Evolutionary conservation across 2,113 vertebrate genomes (phyloP), one percentile per base, ranked within the genome.

Genomic region (Oostethus manadensis): DNA sequence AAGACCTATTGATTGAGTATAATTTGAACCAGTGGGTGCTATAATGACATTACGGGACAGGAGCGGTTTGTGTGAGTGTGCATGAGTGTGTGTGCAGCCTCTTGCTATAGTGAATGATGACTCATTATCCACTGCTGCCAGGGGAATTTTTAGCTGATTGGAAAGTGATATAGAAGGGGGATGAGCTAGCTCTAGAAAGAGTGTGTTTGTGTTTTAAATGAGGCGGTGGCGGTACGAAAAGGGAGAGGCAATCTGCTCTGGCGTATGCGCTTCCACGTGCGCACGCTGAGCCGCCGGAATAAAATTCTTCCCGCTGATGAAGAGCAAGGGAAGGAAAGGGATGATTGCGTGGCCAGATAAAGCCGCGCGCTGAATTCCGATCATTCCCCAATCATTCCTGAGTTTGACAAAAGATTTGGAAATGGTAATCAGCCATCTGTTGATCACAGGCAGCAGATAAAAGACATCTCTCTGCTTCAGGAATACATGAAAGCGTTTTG

Each of bases 1-100:
- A 82, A 74, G 77, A 77, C 75, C 78, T 80, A 87, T 84, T 84
- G 86, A 88, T 85, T 81, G 73, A 58, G 65, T 73, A 74, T 84
- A 80, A 88, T 82, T 83, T 81, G 74, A 82, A 80, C 74, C 80
- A 63, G 61, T 71, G 35, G 67, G 62, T 64, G 66, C 72, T 54
- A 70, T 83, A 79, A 86, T 79, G 74, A 69, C 76, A 84, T 87
- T 84, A 81, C 51, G 70, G 71, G 60, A 75, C 49, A 60, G 60
- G 33, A 54, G 59, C 59, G 3, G 66, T 13, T 45, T 66, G 62
- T 70, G 61, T 61, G 51, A 45, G 54, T 68, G 45, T 70, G 63
- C 58, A 33, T 57, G 45, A 68, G 51, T 62, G 55, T 47, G 26
- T 62, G 29, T 60, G 51, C 44, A 51, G 44, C 26, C 22, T 15